Base-by-base conservation (phyloP, 2,888 invertebrate species). In the Dicyrtoma fusca region DNA sequence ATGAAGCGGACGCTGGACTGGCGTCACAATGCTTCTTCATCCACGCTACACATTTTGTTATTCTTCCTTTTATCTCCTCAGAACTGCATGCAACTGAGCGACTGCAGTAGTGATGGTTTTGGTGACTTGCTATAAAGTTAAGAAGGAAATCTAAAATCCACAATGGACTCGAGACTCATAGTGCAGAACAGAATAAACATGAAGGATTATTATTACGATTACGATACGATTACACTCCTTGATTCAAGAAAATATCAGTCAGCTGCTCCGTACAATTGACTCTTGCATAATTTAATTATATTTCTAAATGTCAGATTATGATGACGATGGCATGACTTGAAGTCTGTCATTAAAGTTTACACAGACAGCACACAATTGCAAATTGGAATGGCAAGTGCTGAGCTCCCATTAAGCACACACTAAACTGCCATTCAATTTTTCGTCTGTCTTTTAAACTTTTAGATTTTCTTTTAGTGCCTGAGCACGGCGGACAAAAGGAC, bases 271-370 rank as follows among this genome's bases (percentile, higher is more conserved):
- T 17, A 62, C 23, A 23, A 55, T 21, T 62, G 44, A 62, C 42
- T 17, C 42, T 62, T 62, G 62, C 62, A 42, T 62, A 62, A 62
- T 62, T 62, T 19, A 62, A 42, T 62, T 62, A 62, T 44, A 62
- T 44, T 44, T 62, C 21, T 44, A 62, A 62, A 44, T 45, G 45
- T 62, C 62, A 62, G 19, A 44, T 62, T 62, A 62, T 42, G 25
- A 42, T 11, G 23, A 42, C 42, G 61, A 34, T 34, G 25, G 34
- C 1, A 26, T 5, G 55, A 34, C 34, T 34, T 34, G 34, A 34
- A 34, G 34, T 34, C 34, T 34, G 34, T 34, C 34, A 8, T 49
- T 49, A 13, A 49, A 4, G 3, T 4, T 34, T 8, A 8, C 34
- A 34, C 34, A 34, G 8, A 34, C 3, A 34, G n/a, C n/a, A 34